These are phyloP conservation scores for Acinonyx jubatus DNA, from an alignment of 2,113 vertebrate genomes.

Conservation along the genomic window DNA sequence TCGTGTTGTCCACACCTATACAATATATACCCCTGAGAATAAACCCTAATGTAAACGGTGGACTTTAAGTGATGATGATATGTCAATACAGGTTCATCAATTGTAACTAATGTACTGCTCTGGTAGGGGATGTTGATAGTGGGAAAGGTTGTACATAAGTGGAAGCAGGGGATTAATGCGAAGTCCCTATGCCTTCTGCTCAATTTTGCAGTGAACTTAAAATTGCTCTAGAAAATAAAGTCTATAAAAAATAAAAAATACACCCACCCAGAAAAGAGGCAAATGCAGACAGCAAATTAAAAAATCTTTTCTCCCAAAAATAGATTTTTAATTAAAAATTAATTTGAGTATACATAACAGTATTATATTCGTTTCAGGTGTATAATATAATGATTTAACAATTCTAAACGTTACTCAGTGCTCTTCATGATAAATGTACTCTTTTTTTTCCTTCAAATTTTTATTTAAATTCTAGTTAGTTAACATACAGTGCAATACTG, in stretches of 20 bases:
- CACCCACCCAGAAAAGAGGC: neutral
- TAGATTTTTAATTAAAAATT: neutral
- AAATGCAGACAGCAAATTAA: neutral
- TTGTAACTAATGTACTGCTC: neutral
- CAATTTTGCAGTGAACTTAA: neutral
- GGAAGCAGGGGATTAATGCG: neutral
- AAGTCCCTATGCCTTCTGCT: neutral
- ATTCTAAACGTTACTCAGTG: neutral
- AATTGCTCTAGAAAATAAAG: slow-evolving; percentile 4
- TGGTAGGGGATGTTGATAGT: neutral
- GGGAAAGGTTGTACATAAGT: neutral
- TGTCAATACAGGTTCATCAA: neutral
- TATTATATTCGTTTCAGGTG: neutral
- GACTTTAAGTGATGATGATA: neutral
- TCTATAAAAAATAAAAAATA: neutral
- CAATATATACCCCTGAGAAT: neutral
- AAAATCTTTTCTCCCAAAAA: neutral
- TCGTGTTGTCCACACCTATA: neutral
- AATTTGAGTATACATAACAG: neutral
- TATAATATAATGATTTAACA: neutral
- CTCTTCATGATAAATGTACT: neutral
- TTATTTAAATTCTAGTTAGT: no score
- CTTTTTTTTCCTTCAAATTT: no score
- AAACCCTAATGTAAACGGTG: neutral
- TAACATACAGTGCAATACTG: no score